phyloP scores from a whole-genome alignment of 2,113 vertebrate genomes.

The Suncus etruscus region DNA sequence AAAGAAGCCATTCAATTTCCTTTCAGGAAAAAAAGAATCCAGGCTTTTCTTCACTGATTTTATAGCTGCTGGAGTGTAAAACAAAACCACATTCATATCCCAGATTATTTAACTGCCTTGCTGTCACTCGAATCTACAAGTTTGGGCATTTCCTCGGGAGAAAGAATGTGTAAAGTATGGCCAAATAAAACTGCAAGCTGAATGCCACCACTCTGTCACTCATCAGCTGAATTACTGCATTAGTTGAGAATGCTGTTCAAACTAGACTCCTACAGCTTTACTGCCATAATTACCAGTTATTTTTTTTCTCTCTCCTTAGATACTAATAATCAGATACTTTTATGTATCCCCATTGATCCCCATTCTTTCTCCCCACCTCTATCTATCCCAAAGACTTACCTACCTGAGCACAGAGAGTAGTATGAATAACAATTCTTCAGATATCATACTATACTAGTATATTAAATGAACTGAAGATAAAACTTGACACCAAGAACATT shows the following conservation, averaged over 20 bases:
- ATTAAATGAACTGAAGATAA: conserved; percentile 60
- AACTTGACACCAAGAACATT: conserved; percentile 19
- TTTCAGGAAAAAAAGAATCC: conserved; percentile 53
- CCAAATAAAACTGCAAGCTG: conserved; percentile 72
- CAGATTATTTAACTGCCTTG: conserved; percentile 70
- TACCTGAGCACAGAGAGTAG: not conserved
- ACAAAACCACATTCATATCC: conserved; percentile 74
- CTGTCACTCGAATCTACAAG: conserved; percentile 65
- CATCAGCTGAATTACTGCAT: conserved; percentile 64
- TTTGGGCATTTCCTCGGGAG: conserved; percentile 72
- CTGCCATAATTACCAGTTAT: conserved; percentile 62
- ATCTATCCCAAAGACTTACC: conserved; percentile 15
- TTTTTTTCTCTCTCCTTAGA: conserved; percentile 65
- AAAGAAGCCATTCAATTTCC: conserved; percentile 57
- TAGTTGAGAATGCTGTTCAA: conserved; percentile 69
- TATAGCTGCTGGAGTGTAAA: conserved; percentile 64
- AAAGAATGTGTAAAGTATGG: conserved; percentile 75
- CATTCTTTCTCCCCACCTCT: not conserved
- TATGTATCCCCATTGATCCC: not conserved
- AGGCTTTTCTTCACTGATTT: conserved; percentile 63
- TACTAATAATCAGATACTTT: conserved; percentile 54
- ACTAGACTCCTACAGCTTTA: conserved; percentile 65
- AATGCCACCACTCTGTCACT: conserved; percentile 74
- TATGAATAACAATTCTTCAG: conserved; percentile 41
- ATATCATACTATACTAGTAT: conserved; percentile 5